Evolutionary conservation across 2,113 vertebrate species (phyloP), one percentile per base, ranked within the genome.

Genomic region (Menidia beryllina): DNA sequence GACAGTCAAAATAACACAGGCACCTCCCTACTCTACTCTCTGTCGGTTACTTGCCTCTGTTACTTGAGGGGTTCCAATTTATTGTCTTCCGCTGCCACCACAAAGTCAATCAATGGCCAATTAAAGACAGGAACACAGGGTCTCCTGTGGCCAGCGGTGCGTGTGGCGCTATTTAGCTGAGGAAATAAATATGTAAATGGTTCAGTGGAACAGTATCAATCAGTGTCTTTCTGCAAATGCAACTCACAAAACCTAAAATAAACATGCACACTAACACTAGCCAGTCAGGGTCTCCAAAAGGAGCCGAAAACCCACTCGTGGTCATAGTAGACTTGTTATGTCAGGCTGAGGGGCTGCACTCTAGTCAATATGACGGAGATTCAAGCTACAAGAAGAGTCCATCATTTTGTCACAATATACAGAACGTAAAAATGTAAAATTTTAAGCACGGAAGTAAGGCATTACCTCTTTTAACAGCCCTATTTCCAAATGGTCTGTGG

Each of bases 21-120:
- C 68, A 66, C 66, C 64, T 53, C 45, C 55, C 5, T 17, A 13
- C 58, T 66, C 51, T 52, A 61, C 54, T 67, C n/a, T n/a, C n/a
- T 19, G 59, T 75, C 60, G 52, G 34, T 50, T 69, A 56, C 52
- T 52, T 65, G 59, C 54, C 12, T 51, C 57, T 72, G 51, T 61
- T 57, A 76, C 79, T 83, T 84, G 57, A 63, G 78, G 69, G n/a
- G 47, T 23, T 23, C 73, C 86, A 84, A 91, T 90, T 87, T 83
- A 86, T 88, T 72, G 81, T 87, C 87, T 91, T 72, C 67, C 55
- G 3, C 61, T 60, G 70, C 72, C 72, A 10, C 55, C 53, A 65
- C 69, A 51, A 57, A 89, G 79, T 88, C 88, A 91, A 92, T 94
- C 91, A 92, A 93, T 93, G 89, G 75, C 75, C 89, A 93, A 91